Conservation (phyloP, 2,113 vertebrate species). For the Dicaeum eximium region DNA sequence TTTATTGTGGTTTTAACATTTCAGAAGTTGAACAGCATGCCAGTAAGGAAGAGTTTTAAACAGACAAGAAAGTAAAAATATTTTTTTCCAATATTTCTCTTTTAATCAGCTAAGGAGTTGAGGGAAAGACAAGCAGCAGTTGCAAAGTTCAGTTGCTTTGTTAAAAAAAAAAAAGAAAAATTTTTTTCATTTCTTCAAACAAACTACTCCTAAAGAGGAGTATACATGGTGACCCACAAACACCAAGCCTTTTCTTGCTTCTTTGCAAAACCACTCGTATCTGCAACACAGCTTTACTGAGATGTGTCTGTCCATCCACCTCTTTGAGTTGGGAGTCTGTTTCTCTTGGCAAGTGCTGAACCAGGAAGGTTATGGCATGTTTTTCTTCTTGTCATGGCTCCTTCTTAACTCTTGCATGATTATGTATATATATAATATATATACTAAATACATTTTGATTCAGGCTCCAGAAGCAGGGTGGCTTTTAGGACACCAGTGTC, state of each 20-base stretch:
- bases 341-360: not conserved
- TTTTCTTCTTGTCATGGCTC: not conserved
- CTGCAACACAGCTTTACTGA: not conserved
- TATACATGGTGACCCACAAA: not conserved
- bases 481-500: not conserved
- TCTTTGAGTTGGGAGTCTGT: not conserved
- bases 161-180: not conserved
- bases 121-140: not conserved
- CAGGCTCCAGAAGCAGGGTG: not conserved
- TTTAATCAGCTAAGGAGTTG: not conserved
- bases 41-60: not conserved
- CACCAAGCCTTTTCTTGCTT: not conserved
- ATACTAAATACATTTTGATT: not conserved
- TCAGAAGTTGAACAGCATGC: not conserved
- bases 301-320: not conserved
- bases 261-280: not conserved
- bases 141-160: not conserved
- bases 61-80: not conserved
- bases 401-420: not conserved
- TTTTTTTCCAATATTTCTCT: not conserved
- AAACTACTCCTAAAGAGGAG: not conserved
- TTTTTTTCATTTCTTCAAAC: not conserved
- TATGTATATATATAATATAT: not conserved
- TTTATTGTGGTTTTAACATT: not conserved
- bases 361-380: rapidly evolving